These are phyloP conservation scores for Caenorhabditis afra DNA, from an alignment of 2,888 invertebrate genomes.

Conservation along the genomic window DNA sequence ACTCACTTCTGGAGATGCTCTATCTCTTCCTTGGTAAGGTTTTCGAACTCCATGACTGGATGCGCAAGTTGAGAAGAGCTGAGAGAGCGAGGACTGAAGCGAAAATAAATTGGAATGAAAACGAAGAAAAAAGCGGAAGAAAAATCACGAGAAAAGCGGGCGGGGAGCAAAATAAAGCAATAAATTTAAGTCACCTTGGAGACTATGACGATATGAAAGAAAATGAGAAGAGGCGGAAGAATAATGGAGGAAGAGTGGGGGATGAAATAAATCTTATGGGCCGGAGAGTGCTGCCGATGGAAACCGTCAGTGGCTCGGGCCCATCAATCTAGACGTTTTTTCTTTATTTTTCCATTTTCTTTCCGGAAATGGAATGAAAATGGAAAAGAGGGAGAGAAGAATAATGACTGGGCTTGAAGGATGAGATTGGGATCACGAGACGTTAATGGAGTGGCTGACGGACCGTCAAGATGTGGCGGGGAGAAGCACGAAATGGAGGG, in stretches of 20 bases:
- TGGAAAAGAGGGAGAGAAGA: slow-evolving; percentile 28
- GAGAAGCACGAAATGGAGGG: too few species aligned
- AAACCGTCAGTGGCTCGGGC: slow-evolving; percentile 25
- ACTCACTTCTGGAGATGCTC: slow-evolving; percentile 50
- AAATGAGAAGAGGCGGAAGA: slow-evolving; percentile 4
- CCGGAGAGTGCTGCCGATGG: slow-evolving; percentile 3
- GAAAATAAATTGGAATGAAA: neutral
- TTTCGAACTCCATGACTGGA: slow-evolving; percentile 47
- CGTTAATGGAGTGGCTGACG: slow-evolving; percentile 25
- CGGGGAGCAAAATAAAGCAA: neutral
- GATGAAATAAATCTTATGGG: slow-evolving; percentile 40
- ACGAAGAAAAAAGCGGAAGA: neutral
- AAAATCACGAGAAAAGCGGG: slow-evolving; percentile 3
- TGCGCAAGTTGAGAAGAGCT: neutral
- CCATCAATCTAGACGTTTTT: neutral
- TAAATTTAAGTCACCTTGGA: slow-evolving; percentile 18
- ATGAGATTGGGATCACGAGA: slow-evolving; percentile 1
- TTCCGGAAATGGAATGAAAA: slow-evolving; percentile 5
- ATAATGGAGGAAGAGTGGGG: slow-evolving; percentile 1
- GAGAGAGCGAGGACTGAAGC: neutral
- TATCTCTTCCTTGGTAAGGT: slow-evolving; percentile 46
- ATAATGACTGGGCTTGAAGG: slow-evolving; percentile 12
- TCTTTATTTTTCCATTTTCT: too few species aligned
- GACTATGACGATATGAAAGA: slow-evolving; percentile 9
- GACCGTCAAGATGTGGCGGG: too few species aligned